Base-by-base conservation (phyloP, 2,113 vertebrate genomes). In the Mesitornis unicolor region DNA sequence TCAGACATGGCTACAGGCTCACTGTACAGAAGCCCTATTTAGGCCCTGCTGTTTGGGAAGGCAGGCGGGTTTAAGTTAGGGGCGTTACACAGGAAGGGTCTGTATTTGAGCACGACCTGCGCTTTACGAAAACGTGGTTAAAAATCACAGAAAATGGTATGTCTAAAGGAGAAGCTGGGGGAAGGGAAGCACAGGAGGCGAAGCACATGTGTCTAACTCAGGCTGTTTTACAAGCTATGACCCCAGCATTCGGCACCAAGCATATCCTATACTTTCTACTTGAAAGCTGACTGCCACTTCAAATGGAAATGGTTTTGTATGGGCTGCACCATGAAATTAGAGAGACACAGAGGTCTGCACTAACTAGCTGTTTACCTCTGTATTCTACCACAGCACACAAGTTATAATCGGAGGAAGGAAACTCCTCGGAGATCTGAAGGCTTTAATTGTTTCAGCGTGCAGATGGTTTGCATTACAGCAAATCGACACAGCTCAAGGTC, bases 371-470 rank as follows among this genome's bases (percentile, higher is more conserved):
- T 96, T 97, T 95, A 95, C 96, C 91, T 94, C 87, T 29, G 20
- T 63, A 94, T 94, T 91, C 85, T 81, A 90, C 93, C 90, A 74
- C 91, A 95, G 70, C 92, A 93, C 89, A 18, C 67, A 97, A 95
- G 84, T 97, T 96, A 98, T 97, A 98, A 98, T 98, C 71, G 54
- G 96, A 98, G 98, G 98, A 98, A 98, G 98, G 98, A 98, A 98
- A 98, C 91, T 95, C 95, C 94, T 83, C 40, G 75, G 97, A 98
- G 95, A 97, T 98, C 97, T 97, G 96, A 98, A 96, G 97, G 96
- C 84, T 95, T 96, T 97, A 97, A 98, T 98, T 98, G 98, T 97
- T 96, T 81, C 87, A 42, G 79, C 5, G 1, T 67, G 65, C 98
- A 98, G 96, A 97, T 96, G 98, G 98, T 96, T 97, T 98, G 91